These are phyloP conservation scores for Vanacampus margaritifer DNA, from an alignment of 2,113 vertebrate genomes.

Conservation along the genomic window DNA sequence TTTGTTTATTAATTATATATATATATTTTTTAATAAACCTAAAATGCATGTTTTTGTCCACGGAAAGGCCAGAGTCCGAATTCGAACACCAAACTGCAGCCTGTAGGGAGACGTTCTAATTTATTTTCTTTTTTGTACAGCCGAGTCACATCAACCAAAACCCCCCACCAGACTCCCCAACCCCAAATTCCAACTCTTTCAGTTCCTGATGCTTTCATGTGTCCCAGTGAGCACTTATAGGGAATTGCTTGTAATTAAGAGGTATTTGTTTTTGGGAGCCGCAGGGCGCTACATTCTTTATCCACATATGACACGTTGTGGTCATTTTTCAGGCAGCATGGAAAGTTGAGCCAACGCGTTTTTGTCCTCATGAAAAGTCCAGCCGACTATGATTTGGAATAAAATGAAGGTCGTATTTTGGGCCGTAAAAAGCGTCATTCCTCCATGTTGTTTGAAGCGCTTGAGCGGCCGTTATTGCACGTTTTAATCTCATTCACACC, in stretches of 20 bases:
- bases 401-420: not conserved
- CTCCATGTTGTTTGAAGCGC: not conserved
- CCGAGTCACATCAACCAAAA: slow-evolving; percentile 42
- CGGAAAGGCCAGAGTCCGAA: not conserved
- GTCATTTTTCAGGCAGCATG: slow-evolving; percentile 1
- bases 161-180: not conserved
- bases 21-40: not conserved
- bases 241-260: slow-evolving; percentile 62
- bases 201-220: slow-evolving; percentile 61
- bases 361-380: not conserved
- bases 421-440: slow-evolving; percentile 2
- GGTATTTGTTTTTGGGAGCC: slow-evolving; percentile 60
- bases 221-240: slow-evolving; percentile 48
- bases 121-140: slow-evolving; percentile 59
- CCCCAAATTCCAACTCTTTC: slow-evolving; percentile 41
- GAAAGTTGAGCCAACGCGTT: not conserved
- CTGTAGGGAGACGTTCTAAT: not conserved
- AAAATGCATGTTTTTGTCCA: not conserved
- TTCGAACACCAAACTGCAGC: not conserved
- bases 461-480: slow-evolving; percentile 22
- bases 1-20: no score
- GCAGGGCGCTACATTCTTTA: slow-evolving; percentile 46
- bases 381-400: not conserved
- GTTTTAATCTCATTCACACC: slow-evolving; percentile 60
- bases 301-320: slow-evolving; percentile 37